Base-by-base conservation (phyloP, 2,113 vertebrate genomes). In the Cavia aperea region DNA sequence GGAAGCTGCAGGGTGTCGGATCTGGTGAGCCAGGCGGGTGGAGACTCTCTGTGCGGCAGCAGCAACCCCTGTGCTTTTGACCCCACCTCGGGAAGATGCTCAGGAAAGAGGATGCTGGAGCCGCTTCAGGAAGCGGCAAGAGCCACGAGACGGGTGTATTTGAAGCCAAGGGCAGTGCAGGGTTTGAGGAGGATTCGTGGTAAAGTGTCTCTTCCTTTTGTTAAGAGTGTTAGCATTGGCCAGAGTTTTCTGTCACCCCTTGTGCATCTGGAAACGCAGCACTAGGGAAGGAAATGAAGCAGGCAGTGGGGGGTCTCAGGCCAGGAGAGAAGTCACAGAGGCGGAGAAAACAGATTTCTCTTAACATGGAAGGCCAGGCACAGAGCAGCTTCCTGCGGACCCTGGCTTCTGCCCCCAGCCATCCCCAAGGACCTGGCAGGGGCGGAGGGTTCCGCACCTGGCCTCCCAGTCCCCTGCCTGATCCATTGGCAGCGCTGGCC, bases 371-470 rank as follows among this genome's bases (percentile, higher is more conserved):
- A 24, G 21, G 18, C 68, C 16, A 60, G 70, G n/a, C 7, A 7
- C 54, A 78, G 49, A 77, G n/a, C 33, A 2, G 1, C 7, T 8
- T 58, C 7, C 5, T 5, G 18, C 11, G 2, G 13, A 5, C 5
- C 13, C 39, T 39, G 31, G 33, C n/a, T 31, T 5, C 43, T 2
- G 33, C 19, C 7, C 29, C 58, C 26, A 12, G 2, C 3, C 0
- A 1, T 43, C 56, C 60, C 13, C 31, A 72, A 23, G 33, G 79
- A 13, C 15, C 11, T 33, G 0, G 26, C 0, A 58, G 24, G 18
- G 16, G 19, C 56, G 43, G 85, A 51, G n/a, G 56, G 65, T 43
- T 43, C 58, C 31, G 56, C 10, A 23, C 58, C 58, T 60, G 7
- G 2, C 58, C 58, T 8, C 58, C 23, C 58, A 5, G 54, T 5